These are phyloP conservation scores for Melanotaenia parkinsoni DNA, from an alignment of 2,797 vertebrate genomes.

Conservation along the genomic window DNA sequence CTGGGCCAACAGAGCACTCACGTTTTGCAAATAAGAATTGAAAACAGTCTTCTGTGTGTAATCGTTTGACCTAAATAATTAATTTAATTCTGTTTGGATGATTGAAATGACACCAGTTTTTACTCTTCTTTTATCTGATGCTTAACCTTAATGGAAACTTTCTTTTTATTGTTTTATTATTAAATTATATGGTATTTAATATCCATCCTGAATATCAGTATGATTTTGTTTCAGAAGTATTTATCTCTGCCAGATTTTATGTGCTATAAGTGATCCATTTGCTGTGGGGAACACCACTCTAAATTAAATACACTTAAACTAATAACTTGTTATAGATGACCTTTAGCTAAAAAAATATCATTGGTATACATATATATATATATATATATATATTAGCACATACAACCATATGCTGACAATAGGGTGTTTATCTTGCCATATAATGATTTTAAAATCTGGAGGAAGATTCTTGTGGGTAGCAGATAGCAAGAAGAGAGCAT, in stretches of 20 bases:
- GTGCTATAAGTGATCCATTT: slow-evolving; percentile 16
- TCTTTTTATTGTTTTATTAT: slow-evolving; percentile 4
- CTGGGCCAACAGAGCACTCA: slow-evolving; percentile 25
- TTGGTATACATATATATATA: too few relatives aligned
- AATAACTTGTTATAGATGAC: slow-evolving; percentile 1
- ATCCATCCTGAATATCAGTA: slow-evolving; percentile 1
- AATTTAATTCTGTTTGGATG: slow-evolving; percentile 9
- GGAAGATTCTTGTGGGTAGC: slow-evolving; percentile 41
- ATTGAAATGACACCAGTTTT: slow-evolving; percentile 9
- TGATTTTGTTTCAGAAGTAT: slow-evolving; percentile 8
- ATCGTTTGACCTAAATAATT: slow-evolving; percentile 60
- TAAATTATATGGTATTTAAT: too few relatives aligned
- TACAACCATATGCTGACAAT: not conserved
- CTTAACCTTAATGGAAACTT: not conserved
- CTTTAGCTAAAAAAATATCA: too few relatives aligned
- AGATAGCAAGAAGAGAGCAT: slow-evolving; percentile 54
- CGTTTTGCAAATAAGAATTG: slow-evolving; percentile 52
- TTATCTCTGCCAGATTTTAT: slow-evolving; percentile 3
- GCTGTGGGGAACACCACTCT: not conserved
- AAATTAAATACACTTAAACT: slow-evolving; percentile 1
- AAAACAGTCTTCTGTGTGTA: slow-evolving; percentile 40
- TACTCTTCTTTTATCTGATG: not conserved
- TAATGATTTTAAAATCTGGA: slow-evolving; percentile 37
- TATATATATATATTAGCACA: not conserved
- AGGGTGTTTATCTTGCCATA: slow-evolving; percentile 27